Evolutionary conservation across 2,113 vertebrate species (phyloP).

Genomic region (Redunca redunca): DNA sequence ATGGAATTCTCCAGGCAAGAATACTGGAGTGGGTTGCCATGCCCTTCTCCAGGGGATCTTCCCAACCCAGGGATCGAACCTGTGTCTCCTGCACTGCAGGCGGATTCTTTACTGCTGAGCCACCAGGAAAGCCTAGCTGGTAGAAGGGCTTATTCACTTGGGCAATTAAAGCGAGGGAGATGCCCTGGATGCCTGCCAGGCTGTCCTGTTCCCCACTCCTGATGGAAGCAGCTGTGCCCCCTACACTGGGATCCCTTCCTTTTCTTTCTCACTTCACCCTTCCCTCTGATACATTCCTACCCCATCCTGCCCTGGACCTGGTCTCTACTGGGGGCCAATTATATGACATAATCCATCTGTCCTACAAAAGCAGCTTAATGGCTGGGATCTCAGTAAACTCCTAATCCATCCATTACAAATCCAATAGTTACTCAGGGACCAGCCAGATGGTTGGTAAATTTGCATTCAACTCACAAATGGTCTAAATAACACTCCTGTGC

Average conservation of each 20-base stretch:
- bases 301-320: background rate
- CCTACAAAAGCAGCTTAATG: background rate
- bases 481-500: background rate
- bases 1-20: background rate
- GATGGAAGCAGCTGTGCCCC: background rate
- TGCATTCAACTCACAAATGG: background rate
- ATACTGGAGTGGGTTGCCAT: background rate
- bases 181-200: background rate
- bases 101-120: fast-evolving
- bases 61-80: background rate
- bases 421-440: background rate
- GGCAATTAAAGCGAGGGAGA: background rate
- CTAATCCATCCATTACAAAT: background rate
- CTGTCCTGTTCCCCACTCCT: background rate
- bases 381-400: background rate
- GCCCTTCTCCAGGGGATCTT: background rate
- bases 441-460: background rate
- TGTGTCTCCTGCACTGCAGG: background rate
- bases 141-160: background rate
- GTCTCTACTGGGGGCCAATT: background rate
- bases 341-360: background rate
- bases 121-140: background rate
- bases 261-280: background rate
- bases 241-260: background rate
- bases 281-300: too few relatives aligned